These are phyloP conservation scores for Carapus acus DNA, from an alignment of 2,797 vertebrate species.

Conservation along the genomic window DNA sequence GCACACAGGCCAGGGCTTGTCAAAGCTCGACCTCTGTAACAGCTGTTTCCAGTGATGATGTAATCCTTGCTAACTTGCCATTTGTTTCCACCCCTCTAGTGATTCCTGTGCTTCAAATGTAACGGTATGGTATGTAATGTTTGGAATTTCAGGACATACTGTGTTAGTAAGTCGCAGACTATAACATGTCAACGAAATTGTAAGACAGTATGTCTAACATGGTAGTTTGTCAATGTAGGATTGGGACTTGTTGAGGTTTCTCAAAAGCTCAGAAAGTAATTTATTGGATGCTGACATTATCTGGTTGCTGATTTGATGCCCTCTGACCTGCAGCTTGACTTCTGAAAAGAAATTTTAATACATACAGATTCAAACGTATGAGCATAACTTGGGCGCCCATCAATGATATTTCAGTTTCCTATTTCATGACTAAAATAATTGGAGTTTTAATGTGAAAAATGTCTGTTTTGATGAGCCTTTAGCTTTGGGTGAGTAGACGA, in stretches of 20 bases:
- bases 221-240: neutral
- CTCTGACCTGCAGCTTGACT: constrained; percentile 19
- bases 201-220: no score
- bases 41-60: constrained; percentile 33
- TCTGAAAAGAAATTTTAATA: constrained; percentile 7
- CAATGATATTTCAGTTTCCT: constrained; percentile 14
- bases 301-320: constrained; percentile 23
- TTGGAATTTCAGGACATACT: constrained; percentile 8
- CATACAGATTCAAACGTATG: constrained; percentile 30
- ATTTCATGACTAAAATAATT: constrained; percentile 42
- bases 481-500: constrained; percentile 32
- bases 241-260: neutral
- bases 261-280: constrained; percentile 12
- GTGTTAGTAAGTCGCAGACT: no score
- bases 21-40: constrained; percentile 34
- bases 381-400: constrained; percentile 26
- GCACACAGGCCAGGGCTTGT: constrained; percentile 43
- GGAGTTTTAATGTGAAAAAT: constrained; percentile 49
- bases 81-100: neutral
- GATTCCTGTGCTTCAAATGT: constrained; percentile 25
- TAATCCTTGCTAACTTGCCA: constrained; percentile 19
- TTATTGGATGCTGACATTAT: constrained; percentile 7
- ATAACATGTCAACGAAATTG: no score
- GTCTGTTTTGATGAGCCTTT: constrained; percentile 43
- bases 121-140: constrained; percentile 11